These are phyloP conservation scores for Chrysodeixis includens DNA, from an alignment of 2,888 invertebrate genomes.

Conservation along the genomic window DNA sequence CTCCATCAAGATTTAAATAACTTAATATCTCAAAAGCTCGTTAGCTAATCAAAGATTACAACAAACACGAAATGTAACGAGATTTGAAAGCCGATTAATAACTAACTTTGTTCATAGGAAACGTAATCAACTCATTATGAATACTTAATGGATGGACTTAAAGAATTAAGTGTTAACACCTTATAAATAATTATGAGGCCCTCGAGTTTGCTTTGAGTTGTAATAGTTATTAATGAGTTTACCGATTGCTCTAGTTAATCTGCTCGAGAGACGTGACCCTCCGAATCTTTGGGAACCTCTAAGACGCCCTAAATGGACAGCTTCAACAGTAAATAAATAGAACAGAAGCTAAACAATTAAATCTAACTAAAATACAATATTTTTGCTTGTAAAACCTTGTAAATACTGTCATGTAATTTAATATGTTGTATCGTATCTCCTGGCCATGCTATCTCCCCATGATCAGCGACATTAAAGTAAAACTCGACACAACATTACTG, in stretches of 20 bases:
- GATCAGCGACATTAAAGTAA: slow-evolving; percentile 15
- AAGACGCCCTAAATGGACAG: slow-evolving; percentile 19
- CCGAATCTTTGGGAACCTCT: slow-evolving; percentile 60
- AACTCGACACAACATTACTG: slow-evolving; percentile 14
- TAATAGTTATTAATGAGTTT: slow-evolving; percentile 75
- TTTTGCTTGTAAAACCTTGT: not conserved
- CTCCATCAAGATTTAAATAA: slow-evolving; percentile 6
- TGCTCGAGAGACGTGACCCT: slow-evolving; percentile 69
- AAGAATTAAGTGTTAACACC: slow-evolving; percentile 68
- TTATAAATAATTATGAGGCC: slow-evolving; percentile 72
- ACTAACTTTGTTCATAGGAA: slow-evolving; percentile 41
- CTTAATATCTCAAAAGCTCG: slow-evolving; percentile 14
- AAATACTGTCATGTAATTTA: not conserved
- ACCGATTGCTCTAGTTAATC: slow-evolving; percentile 75
- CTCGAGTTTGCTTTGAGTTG: slow-evolving; percentile 56
- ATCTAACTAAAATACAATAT: not conserved
- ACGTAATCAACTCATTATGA: slow-evolving; percentile 49
- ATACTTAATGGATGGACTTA: slow-evolving; percentile 63
- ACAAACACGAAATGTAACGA: slow-evolving; percentile 42
- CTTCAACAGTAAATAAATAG: not conserved
- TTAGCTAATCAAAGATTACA: slow-evolving; percentile 45
- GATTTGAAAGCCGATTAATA: slow-evolving; percentile 61
- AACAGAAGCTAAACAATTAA: slow-evolving; percentile 10
- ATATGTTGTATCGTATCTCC: not conserved
- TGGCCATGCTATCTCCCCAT: not conserved